Conservation (phyloP, 2,113 vertebrate species). For the Nesogale talazaci region DNA sequence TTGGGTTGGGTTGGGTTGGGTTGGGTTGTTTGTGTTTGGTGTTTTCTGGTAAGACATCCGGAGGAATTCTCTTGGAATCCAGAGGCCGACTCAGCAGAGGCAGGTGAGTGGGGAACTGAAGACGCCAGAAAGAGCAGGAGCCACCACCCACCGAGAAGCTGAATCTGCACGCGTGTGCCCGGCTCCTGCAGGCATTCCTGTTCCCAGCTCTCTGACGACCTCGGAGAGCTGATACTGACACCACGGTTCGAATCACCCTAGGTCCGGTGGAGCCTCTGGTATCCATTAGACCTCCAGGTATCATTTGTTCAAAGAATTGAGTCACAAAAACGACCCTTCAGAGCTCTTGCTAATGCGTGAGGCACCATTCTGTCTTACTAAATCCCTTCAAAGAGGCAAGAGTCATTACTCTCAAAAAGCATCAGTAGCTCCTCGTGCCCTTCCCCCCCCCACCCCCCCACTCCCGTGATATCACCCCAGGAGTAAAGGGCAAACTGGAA, state of each 20-base stretch:
- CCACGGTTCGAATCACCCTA: not conserved
- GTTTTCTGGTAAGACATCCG: not conserved
- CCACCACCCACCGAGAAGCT: not conserved
- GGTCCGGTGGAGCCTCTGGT: constrained; percentile 15
- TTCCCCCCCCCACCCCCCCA: no score
- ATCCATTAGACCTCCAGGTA: constrained; percentile 37
- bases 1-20: not conserved
- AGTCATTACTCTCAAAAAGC: not conserved
- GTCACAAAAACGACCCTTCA: constrained; percentile 42
- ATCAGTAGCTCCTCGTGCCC: not conserved
- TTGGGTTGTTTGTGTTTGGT: not conserved
- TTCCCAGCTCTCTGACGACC: not conserved
- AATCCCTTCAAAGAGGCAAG: constrained; percentile 15
- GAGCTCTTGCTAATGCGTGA: not conserved
- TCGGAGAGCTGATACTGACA: not conserved
- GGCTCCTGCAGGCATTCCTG: constrained; percentile 8
- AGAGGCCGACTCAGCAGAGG: constrained; percentile 21
- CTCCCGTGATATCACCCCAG: no score
- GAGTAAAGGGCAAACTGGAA: not conserved
- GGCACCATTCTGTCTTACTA: not conserved
- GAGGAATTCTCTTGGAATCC: not conserved
- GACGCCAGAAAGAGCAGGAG: not conserved
- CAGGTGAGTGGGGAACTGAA: not conserved
- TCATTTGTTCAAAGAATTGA: constrained; percentile 42
- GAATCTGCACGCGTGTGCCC: not conserved